These are phyloP conservation scores for Lasioglossum zephyrum DNA, from an alignment of 2,888 invertebrate genomes.

Conservation along the genomic window DNA sequence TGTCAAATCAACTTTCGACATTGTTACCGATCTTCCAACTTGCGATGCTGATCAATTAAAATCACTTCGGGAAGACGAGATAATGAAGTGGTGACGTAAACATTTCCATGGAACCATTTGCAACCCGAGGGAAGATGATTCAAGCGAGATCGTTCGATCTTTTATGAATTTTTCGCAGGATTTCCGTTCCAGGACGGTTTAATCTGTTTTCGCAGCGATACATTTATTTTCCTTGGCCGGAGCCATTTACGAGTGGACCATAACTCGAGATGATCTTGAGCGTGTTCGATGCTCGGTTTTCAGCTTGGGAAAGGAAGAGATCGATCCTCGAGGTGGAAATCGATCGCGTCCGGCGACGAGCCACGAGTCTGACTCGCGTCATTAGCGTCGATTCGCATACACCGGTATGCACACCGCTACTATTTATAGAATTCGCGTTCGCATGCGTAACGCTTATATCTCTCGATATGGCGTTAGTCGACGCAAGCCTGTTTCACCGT, in stretches of 20 bases:
- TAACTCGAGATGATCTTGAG: not conserved
- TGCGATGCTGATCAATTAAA: too few relatives aligned
- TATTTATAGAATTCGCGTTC: slow-evolving; percentile 46
- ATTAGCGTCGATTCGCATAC: slow-evolving; percentile 28
- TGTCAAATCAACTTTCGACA: not conserved
- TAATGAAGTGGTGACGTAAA: not conserved
- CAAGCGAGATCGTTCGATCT: not conserved
- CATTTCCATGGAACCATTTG: not conserved
- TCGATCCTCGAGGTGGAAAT: not conserved
- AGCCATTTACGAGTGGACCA: not conserved
- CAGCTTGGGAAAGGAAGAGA: not conserved
- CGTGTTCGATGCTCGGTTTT: too few relatives aligned
- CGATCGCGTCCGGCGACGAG: slow-evolving; percentile 12
- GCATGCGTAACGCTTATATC: slow-evolving; percentile 46
- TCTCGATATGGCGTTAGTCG: slow-evolving; percentile 13
- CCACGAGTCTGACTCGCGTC: slow-evolving; percentile 2
- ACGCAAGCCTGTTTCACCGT: not conserved
- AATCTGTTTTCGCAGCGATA: not conserved
- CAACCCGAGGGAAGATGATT: not conserved
- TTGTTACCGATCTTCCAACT: not conserved
- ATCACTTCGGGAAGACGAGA: not conserved
- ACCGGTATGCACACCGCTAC: slow-evolving; percentile 12
- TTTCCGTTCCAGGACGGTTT: not conserved
- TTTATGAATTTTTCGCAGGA: not conserved
- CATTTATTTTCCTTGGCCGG: not conserved